Conservation (phyloP, 2,113 vertebrate species). For the Lagenorhynchus albirostris region DNA sequence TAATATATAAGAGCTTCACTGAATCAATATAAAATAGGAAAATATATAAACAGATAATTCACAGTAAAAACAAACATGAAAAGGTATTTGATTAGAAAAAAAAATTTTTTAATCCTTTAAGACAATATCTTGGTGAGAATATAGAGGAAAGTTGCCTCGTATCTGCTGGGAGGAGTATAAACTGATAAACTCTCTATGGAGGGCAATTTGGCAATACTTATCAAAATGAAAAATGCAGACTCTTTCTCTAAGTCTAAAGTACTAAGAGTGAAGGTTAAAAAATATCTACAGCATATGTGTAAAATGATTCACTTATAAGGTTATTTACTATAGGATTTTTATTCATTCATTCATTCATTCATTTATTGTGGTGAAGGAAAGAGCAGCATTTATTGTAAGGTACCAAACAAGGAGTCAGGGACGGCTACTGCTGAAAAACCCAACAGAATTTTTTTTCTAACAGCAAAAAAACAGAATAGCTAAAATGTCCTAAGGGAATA, state of each 20-base stretch:
- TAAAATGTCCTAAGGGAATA: conserved; percentile 6
- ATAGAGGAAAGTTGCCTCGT: not conserved
- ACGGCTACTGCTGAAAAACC: no score
- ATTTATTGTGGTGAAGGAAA: no score
- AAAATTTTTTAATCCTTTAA: not conserved
- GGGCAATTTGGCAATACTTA: not conserved
- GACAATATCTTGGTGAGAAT: not conserved
- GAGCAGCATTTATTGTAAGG: no score
- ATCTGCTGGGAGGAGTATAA: not conserved
- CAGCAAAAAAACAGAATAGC: conserved; percentile 14
- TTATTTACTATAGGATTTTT: not conserved
- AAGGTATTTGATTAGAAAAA: not conserved
- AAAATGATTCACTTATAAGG: not conserved
- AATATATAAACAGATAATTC: not conserved
- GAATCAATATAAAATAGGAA: conserved; percentile 1
- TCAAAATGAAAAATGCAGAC: conserved; percentile 37
- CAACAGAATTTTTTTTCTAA: not conserved
- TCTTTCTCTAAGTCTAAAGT: not conserved
- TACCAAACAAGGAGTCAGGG: no score
- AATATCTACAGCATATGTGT: not conserved
- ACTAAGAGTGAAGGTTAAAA: not conserved
- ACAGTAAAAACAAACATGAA: not conserved
- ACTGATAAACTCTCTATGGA: not conserved
- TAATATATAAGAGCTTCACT: not conserved
- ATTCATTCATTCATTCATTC: no score